phyloP scores from a whole-genome alignment of 2,888 invertebrate genomes.

The Drosophila incognita region DNA sequence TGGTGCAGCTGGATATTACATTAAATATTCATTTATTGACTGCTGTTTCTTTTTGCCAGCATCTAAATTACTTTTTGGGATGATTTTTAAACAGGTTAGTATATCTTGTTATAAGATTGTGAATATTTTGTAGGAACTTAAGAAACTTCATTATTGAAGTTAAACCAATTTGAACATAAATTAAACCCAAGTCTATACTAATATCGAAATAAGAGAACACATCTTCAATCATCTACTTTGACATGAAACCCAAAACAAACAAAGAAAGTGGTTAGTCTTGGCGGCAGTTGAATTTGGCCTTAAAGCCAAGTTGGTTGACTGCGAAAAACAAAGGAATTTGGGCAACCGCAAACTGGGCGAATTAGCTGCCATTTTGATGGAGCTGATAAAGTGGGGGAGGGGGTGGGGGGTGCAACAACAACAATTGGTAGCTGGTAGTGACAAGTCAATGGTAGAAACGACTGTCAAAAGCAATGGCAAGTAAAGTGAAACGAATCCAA shows the following conservation, averaged over 20 bases:
- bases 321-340: constrained; percentile 60
- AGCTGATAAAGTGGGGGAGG: neutral
- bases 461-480: constrained; percentile 66
- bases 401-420: neutral
- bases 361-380: constrained; percentile 48
- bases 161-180: neutral
- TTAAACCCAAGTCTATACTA: neutral
- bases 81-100: neutral
- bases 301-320: constrained; percentile 32
- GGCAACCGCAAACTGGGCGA: constrained; percentile 54
- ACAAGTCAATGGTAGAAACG: constrained; percentile 58
- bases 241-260: constrained; percentile 23
- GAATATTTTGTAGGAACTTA: neutral
- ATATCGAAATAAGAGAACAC: neutral
- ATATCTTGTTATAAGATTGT: too few relatives aligned
- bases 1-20: constrained; percentile 30
- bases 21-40: constrained; percentile 32
- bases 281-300: constrained; percentile 18
- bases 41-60: constrained; percentile 8
- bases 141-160: neutral
- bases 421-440: constrained; percentile 38
- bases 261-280: constrained; percentile 14
- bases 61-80: neutral
- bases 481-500: constrained; percentile 65
- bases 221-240: constrained; percentile 36